These are phyloP conservation scores for Tolypeutes matacus DNA, from an alignment of 2,797 vertebrate genomes.

Conservation along the genomic window DNA sequence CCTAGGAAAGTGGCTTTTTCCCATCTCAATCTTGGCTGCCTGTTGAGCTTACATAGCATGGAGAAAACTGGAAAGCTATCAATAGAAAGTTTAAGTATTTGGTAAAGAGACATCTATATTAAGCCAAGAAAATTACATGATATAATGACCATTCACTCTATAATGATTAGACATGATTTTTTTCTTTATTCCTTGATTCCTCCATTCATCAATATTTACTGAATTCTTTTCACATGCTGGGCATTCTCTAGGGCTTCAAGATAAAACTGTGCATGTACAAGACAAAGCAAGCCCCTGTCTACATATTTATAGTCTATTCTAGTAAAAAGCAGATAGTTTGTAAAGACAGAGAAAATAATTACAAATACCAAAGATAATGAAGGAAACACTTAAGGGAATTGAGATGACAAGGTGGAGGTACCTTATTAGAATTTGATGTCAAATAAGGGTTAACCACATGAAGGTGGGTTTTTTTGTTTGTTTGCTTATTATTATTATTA, in stretches of 20 bases:
- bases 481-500: too few species aligned
- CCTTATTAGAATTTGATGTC: background rate
- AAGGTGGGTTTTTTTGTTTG: background rate
- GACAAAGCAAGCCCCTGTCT: background rate
- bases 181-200: background rate
- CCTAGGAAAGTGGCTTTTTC: background rate
- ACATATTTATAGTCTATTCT: background rate
- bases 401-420: background rate
- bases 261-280: background rate
- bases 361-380: background rate
- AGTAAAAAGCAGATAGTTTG: background rate
- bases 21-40: background rate
- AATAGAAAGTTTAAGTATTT: background rate
- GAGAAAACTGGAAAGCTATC: background rate
- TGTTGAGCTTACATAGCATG: too few species aligned
- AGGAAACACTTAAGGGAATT: background rate
- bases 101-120: background rate
- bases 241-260: background rate
- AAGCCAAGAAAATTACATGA: background rate
- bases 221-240: background rate
- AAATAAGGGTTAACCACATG: background rate
- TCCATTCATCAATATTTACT: background rate
- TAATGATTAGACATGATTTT: background rate
- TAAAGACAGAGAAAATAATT: background rate
- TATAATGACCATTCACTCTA: background rate